A percentile compares a stretch with the other conserved stretches of the same genome.
These are phyloP conservation scores for Gymnobelideus leadbeateri DNA, from an alignment of 2,113 vertebrate genomes.

Conservation along the genomic window DNA sequence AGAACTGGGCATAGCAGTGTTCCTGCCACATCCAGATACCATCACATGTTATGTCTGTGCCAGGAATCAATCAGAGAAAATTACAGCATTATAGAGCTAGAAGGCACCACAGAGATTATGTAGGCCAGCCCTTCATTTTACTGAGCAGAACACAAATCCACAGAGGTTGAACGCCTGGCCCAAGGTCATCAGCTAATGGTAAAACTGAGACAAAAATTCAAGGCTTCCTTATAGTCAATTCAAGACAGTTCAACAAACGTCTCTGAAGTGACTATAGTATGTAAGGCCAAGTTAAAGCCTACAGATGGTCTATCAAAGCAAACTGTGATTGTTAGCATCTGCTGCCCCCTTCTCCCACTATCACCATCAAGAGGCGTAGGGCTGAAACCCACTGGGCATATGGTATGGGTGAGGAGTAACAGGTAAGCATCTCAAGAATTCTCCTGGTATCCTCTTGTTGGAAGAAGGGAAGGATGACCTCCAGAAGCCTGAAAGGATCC, in stretches of 20 bases:
- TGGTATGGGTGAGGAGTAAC: neutral
- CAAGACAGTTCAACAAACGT: neutral
- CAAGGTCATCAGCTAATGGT: neutral
- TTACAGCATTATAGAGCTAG: neutral
- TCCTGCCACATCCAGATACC: neutral
- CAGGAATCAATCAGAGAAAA: neutral
- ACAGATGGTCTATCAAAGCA: neutral
- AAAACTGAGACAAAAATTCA: neutral
- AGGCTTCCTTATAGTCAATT: neutral
- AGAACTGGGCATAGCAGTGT: neutral
- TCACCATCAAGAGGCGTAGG: neutral
- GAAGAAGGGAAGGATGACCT: neutral
- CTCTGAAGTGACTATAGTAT: neutral
- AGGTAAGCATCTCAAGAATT: neutral
- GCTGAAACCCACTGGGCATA: neutral
- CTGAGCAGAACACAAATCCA: neutral
- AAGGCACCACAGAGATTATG: neutral
- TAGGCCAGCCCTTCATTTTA: neutral
- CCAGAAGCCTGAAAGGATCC: neutral
- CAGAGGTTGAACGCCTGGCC: neutral
- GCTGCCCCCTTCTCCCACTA: neutral
- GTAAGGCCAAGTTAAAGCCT: neutral
- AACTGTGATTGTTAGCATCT: neutral
- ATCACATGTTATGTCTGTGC: neutral
- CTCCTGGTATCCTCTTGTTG: neutral